Evolutionary conservation across 1,140 invertebrate genomes (phyloP), one percentile per base, ranked within the genome.

Genomic region (Hermetia illucens): DNA sequence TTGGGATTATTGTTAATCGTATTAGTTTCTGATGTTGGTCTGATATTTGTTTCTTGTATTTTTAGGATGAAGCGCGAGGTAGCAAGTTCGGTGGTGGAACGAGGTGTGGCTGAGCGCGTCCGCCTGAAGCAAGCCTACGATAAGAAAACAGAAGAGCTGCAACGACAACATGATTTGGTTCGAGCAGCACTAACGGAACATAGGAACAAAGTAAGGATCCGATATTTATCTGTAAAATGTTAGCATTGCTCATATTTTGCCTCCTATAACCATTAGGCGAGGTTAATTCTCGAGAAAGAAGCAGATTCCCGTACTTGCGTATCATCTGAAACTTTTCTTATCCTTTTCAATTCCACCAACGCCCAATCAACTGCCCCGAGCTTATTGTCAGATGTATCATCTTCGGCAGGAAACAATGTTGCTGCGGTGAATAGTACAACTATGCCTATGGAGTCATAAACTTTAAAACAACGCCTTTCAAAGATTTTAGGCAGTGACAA

Each of bases 101-200:
- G 80, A 41, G 85, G 83, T 20, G 84, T 89, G 22, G 74, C 77
- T 18, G 85, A 89, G 62, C 73, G 84, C 21, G 75, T 78, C 24
- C 74, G 79, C 38, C 63, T 88, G 34, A 76, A 74, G 39, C 67
- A 80, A 49, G 69, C 78, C 33, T 86, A 81, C 48, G 74, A 84
- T 34, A 75, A 75, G 45, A 78, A 79, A 29, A 74, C 72, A 46
- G 73, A 84, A 46, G 77, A 83, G 40, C 61, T 88, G 4, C 73
- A 77, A 52, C 77, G 76, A 45, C 70, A 82, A 44, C 82, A 89
- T 51, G 82, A 88, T 51, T 69, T 74, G 43, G 79, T 90, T 34
- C 70, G 70, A 40, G 69, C 69, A 42, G 71, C 69, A 34, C 61
- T 86, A 44, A 66, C 72, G 22, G 75, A 78, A 27, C 78, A 83